Conservation (phyloP, 2,797 vertebrate species). For the Propithecus perrieri region DNA sequence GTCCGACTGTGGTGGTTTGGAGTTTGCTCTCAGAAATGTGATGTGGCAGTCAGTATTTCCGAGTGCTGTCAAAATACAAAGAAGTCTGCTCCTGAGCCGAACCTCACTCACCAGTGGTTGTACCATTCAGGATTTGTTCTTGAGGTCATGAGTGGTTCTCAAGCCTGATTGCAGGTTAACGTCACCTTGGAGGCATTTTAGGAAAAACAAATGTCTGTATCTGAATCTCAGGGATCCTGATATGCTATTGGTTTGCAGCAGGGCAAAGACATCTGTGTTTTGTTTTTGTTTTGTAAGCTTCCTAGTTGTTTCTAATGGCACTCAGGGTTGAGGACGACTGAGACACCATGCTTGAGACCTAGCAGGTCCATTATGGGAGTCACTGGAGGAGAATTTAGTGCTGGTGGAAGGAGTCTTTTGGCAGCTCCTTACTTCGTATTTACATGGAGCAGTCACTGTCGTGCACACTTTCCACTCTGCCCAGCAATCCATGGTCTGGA, state of each 20-base stretch:
- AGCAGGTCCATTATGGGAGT: background rate
- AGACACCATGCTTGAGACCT: background rate
- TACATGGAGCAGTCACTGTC: background rate
- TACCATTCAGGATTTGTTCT: background rate
- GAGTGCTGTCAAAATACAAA: background rate
- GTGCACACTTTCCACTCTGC: fast-evolving
- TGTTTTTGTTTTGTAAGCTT: background rate
- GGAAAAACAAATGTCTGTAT: background rate
- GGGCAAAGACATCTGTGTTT: background rate
- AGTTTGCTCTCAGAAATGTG: background rate
- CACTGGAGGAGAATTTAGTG: background rate
- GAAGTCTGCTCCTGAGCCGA: background rate
- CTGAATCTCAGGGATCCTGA: background rate
- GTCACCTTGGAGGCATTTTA: background rate
- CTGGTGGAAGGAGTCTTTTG: background rate
- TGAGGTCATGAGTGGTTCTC: slow-evolving; percentile 39
- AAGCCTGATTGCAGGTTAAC: background rate
- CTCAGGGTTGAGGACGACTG: background rate
- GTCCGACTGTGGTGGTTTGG: background rate
- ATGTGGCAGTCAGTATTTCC: background rate
- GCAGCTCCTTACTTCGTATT: background rate
- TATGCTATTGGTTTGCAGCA: background rate
- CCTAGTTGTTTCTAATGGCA: background rate
- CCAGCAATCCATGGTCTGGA: fast-evolving
- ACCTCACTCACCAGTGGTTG: slow-evolving; percentile 50